Base-by-base conservation (phyloP, 2,113 vertebrate species). In the Serilophus lunatus region DNA sequence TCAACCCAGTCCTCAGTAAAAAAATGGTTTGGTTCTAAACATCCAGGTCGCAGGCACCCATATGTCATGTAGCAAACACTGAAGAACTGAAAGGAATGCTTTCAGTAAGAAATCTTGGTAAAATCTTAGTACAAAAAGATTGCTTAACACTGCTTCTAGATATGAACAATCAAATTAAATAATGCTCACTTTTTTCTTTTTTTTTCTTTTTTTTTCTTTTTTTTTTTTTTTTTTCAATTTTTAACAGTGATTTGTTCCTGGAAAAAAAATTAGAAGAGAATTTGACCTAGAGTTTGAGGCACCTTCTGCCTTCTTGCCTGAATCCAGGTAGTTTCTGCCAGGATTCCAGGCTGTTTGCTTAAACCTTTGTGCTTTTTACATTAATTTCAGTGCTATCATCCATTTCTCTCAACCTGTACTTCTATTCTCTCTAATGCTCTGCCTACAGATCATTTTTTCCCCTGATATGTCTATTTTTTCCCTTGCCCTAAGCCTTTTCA, bases 1-100 rank as follows among this genome's bases (percentile, higher is more conserved):
- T 49, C 0, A 1, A 29, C 14, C 11, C 9, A 13, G 31, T 40
- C 12, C 12, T 60, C 0, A 0, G n/a, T 45, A 22, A 76, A 47
- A 60, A 78, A 63, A 6, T 13, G 12, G 18, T 54, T 87, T 80
- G 10, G 10, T 87, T 85, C 18, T 7, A 45, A 50, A 13, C 36
- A 38, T 65, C 33, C n/a, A 53, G 31, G 50, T 72, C 18, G n/a
- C 28, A 59, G 25, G 5, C 6, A 50, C 22, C 7, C 40, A 1
- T 44, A 0, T 36, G n/a, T 47, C 35, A 49, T 10, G 33, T 13
- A 64, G 12, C 18, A 49, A 88, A 76, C 19, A 23, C 5, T 35
- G 22, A 51, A 64, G 20, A 90, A 56, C 7, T 50, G 45, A 80
- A 90, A 40, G 7, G 44, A 80, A 28, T 70, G 45, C 4, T 63